These are phyloP conservation scores for Corythucha ciliata DNA, from an alignment of 2,888 invertebrate species.

Conservation along the genomic window DNA sequence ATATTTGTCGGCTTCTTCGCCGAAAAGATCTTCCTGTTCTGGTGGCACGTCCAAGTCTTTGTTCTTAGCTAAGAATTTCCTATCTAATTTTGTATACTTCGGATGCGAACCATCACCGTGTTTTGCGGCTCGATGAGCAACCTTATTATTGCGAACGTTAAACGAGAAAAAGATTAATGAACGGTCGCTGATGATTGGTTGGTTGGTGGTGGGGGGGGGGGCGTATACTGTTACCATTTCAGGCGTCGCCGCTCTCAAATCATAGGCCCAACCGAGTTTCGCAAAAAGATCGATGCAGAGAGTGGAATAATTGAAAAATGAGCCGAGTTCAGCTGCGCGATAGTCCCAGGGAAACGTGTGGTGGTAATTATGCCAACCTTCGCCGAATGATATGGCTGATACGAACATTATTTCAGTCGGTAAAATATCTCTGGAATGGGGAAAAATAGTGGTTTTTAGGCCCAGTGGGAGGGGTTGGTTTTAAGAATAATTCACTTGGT, in stretches of 20 bases:
- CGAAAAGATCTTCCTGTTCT: no score
- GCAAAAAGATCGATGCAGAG: slow-evolving; percentile 48
- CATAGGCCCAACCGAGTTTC: slow-evolving; percentile 59
- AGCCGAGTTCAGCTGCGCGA: slow-evolving; percentile 76
- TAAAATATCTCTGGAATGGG: slow-evolving; percentile 46
- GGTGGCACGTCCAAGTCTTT: no score
- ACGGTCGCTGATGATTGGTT: no score
- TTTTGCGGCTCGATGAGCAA: slow-evolving; percentile 18
- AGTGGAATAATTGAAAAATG: slow-evolving; percentile 46
- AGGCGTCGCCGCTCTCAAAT: slow-evolving; percentile 56
- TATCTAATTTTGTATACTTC: no score
- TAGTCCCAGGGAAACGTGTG: slow-evolving; percentile 92
- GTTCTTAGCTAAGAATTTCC: no score
- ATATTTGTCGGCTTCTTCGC: no score
- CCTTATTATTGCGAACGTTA: no score
- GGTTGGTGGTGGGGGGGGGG: no score
- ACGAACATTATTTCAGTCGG: slow-evolving; percentile 69
- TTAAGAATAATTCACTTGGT: background rate
- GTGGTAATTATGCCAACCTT: slow-evolving; percentile 93
- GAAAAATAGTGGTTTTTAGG: no score
- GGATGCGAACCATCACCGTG: slow-evolving; percentile 40
- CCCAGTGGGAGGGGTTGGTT: no score
- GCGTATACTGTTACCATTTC: slow-evolving; percentile 47
- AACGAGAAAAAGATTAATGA: no score
- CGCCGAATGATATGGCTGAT: slow-evolving; percentile 63